Base-by-base conservation (phyloP, 2,113 vertebrate species). In the Gnathochromis pfefferi region DNA sequence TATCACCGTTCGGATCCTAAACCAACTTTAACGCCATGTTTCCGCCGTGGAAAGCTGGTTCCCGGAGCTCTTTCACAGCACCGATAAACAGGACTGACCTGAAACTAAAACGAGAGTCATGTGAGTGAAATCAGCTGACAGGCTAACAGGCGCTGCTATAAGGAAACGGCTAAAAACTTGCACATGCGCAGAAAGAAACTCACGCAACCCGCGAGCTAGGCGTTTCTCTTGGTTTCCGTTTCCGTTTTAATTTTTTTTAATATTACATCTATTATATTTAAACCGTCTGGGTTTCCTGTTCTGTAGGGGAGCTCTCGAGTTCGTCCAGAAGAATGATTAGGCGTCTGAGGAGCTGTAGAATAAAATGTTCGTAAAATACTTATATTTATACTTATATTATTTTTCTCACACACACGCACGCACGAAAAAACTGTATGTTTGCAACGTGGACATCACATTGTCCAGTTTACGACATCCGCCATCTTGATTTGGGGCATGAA, bases 91-190 rank as follows among this genome's bases (percentile, higher is more conserved):
- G 53, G 35, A 55, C 78, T 8, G 21, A 23, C 11, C 42, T 7
- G 23, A 31, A 55, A 31, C 58, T 8, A 16, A 47, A 54, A 38
- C 4, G 23, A 47, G 5, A 10, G 86, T 83, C 86, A 87, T 65
- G 70, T 87, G 86, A 86, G 51, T 2, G 70, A 33, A 78, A n/a
- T 87, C 86, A 87, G 86, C 86, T 87, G 86, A 87, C 2, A 16
- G 28, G 63, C 28, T 19, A 85, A 33, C 28, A 31, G 23, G 42
- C 3, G 2, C 16, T 17, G 40, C 42, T 49, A 35, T 11, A 65
- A 65, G 60, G 80, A 58, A 75, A 17, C 6, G 13, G 63, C 33
- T 73, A 28, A 63, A 3, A 49, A 51, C n/a, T 14, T 65, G 23
- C 42, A 11, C 60, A 63, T n/a, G 55, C 68, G 57, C 19, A 23